Percentiles rank a stretch among this genome's conserved stretches.
phyloP scores from a whole-genome alignment of 2,888 invertebrate genomes.

The Carterocephalus palaemon region DNA sequence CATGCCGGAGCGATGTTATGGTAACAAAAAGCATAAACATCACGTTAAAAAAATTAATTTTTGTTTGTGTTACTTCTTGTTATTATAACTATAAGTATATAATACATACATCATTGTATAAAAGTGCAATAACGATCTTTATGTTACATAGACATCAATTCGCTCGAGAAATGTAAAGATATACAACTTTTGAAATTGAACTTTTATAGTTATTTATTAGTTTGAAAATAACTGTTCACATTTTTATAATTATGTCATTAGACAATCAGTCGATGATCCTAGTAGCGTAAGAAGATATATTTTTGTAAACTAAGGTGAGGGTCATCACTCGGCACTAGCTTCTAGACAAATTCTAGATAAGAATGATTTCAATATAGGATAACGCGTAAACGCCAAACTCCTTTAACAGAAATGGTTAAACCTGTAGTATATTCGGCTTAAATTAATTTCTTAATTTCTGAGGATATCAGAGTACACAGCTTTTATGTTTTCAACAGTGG shows the following conservation, averaged over 20 bases:
- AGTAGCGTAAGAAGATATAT: constrained; percentile 48
- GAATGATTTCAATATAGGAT: no score
- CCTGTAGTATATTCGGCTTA: no score
- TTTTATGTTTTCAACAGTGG: no score
- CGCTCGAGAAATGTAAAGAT: constrained; percentile 21
- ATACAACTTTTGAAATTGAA: constrained; percentile 21
- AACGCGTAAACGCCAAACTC: no score
- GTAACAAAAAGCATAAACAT: no score
- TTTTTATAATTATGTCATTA: constrained; percentile 28
- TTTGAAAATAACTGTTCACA: constrained; percentile 14
- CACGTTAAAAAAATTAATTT: no score
- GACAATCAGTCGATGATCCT: constrained; percentile 47
- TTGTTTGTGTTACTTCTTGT: no score
- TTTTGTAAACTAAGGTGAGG: constrained; percentile 47
- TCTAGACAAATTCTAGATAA: no score
- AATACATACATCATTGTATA: constrained; percentile 3
- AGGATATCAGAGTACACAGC: no score
- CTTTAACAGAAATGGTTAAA: no score
- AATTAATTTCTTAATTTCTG: no score
- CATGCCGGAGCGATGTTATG: background rate
- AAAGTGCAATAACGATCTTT: constrained; percentile 8
- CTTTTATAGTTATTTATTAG: no score
- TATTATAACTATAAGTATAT: background rate
- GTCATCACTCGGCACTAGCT: constrained; percentile 4
- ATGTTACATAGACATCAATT: background rate